phyloP scores from a whole-genome alignment of 1,140 invertebrate genomes.

The Armadillidium nasatum region DNA sequence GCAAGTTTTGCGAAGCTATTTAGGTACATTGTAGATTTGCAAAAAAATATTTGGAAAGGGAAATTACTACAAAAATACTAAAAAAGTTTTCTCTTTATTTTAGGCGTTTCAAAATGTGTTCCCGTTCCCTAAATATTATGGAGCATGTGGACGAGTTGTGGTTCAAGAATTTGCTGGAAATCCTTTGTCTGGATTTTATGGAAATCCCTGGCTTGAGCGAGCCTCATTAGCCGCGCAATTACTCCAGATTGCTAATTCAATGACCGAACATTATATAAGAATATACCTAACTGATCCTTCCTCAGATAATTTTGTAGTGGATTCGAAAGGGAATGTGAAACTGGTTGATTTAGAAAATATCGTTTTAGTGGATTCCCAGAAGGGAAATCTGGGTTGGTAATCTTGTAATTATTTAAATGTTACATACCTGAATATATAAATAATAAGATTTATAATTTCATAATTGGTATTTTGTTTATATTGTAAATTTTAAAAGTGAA shows the following conservation, averaged over 20 bases:
- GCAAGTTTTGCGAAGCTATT: no score
- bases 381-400: background rate
- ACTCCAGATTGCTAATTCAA: conserved; percentile 49
- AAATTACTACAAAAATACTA: no score
- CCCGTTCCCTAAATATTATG: conserved; percentile 52
- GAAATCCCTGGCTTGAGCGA: conserved; percentile 49
- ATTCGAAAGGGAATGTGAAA: conserved; percentile 48
- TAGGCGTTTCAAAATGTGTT: conserved; percentile 32
- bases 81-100: background rate
- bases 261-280: conserved; percentile 49
- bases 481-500: no score
- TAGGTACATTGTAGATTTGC: no score
- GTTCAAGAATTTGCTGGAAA: conserved; percentile 50
- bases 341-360: conserved; percentile 53
- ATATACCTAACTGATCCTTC: conserved; percentile 52
- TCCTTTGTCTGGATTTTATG: conserved; percentile 47
- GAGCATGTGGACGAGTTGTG: conserved; percentile 52
- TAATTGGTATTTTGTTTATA: no score
- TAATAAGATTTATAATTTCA: no score
- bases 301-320: conserved; percentile 51
- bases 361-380: conserved; percentile 49
- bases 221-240: conserved; percentile 51
- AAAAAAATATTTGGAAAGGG: no score
- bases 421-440: no score
- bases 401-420: no score